Evolutionary conservation across 2,113 vertebrate species (phyloP).

Genomic region (Pelobates fuscus): DNA sequence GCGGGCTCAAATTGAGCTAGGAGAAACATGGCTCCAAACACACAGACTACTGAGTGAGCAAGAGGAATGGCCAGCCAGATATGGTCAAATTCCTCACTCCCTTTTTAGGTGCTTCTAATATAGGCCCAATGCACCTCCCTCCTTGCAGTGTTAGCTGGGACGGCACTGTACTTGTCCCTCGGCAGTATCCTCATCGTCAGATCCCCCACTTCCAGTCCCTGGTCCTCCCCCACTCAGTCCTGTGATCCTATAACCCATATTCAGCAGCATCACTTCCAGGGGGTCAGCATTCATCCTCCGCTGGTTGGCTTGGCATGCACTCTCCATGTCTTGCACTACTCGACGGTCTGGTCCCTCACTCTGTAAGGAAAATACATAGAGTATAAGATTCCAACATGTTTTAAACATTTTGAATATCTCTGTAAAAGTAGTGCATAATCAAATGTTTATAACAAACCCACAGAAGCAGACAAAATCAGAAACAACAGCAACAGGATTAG

Average conservation of each 20-base stretch:
- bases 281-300: conserved; percentile 95
- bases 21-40: conserved; percentile 9
- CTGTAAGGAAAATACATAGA: conserved; percentile 60
- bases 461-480: no score
- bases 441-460: no score
- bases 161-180: conserved; percentile 97
- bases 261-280: conserved; percentile 94
- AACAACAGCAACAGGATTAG: no score
- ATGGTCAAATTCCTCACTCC: conserved; percentile 19
- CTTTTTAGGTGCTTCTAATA: conserved; percentile 36
- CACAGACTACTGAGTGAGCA: conserved; percentile 32
- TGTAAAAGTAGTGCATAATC: no score
- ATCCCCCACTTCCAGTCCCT: conserved; percentile 76
- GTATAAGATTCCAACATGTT: no score
- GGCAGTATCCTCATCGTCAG: conserved; percentile 91
- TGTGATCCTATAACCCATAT: conserved; percentile 98
- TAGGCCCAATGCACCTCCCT: conserved; percentile 20
- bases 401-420: no score
- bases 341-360: conserved; percentile 85
- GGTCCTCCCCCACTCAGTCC: conserved; percentile 81
- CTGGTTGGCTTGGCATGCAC: conserved; percentile 95
- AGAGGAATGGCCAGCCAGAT: conserved; percentile 25
- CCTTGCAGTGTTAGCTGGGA: conserved; percentile 80
- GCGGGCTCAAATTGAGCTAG: background rate
- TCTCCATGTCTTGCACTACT: conserved; percentile 96